These are phyloP conservation scores for Ascidia mentula DNA, from an alignment of 23 tunicate genomes.

Conservation along the genomic window DNA sequence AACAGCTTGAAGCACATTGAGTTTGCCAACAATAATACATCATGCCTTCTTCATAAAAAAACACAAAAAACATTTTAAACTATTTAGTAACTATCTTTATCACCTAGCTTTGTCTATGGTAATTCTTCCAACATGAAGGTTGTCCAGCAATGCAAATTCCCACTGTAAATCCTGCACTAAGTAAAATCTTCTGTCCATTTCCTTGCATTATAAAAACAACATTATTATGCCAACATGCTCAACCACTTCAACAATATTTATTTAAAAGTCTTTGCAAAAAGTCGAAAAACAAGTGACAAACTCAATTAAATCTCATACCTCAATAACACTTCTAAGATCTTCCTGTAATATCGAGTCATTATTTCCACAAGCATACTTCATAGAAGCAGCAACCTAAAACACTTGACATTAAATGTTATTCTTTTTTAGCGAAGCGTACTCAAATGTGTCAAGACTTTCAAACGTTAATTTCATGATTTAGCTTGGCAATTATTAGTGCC, in stretches of 20 bases:
- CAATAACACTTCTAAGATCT: constrained; percentile 11
- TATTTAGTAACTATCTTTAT: too few relatives aligned
- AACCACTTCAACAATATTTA: background rate
- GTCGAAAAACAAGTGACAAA: background rate
- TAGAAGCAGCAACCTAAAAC: constrained; percentile 21
- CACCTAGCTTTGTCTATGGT: constrained; percentile 61
- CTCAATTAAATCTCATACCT: constrained; percentile 10
- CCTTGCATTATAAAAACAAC: constrained; percentile 25
- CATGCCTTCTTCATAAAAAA: too few relatives aligned
- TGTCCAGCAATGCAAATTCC: constrained; percentile 88
- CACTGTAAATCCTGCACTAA: constrained; percentile 84
- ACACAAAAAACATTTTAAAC: background rate
- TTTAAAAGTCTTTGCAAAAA: background rate
- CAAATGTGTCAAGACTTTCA: too few relatives aligned
- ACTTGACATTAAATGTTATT: background rate
- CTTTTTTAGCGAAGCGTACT: too few relatives aligned
- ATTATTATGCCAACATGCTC: background rate
- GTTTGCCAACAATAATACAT: too few relatives aligned
- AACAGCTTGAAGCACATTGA: too few relatives aligned
- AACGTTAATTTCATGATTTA: too few relatives aligned
- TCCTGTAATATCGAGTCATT: background rate
- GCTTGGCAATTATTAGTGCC: too few relatives aligned
- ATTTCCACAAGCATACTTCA: constrained; percentile 18
- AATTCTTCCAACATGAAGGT: constrained; percentile 63
- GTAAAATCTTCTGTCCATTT: constrained; percentile 87